Percentiles rank a stretch among this genome's conserved stretches.
Conservation (phyloP, 2,888 invertebrate species). For the Lomographa bimaculata region DNA sequence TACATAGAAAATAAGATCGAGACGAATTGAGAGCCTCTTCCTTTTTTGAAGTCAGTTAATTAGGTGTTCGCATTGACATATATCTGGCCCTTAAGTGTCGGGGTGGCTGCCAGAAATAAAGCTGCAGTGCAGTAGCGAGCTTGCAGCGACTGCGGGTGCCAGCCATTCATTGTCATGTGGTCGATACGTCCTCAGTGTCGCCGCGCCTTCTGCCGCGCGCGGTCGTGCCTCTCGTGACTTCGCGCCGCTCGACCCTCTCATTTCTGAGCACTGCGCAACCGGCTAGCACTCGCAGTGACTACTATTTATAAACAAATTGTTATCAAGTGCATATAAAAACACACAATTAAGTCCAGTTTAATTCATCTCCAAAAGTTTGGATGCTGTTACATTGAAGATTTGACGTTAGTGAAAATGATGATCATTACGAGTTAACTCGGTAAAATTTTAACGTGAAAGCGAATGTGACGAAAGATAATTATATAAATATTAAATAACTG, state of each 20-base stretch:
- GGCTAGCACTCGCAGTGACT: conserved; percentile 46
- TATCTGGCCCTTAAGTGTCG: no score
- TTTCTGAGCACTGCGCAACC: conserved; percentile 45
- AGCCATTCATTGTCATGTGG: conserved; percentile 68
- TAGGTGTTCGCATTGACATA: no score
- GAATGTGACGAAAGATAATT: conserved; percentile 46
- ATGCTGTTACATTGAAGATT: conserved; percentile 17
- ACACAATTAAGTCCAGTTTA: conserved; percentile 37
- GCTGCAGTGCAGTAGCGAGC: conserved; percentile 80
- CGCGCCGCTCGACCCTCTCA: conserved; percentile 26
- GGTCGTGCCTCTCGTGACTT: conserved; percentile 41
- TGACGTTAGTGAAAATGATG: conserved; percentile 40
- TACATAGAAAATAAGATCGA: no score
- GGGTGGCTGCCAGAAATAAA: conserved; percentile 79
- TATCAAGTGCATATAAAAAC: conserved; percentile 39
- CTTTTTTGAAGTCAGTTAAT: no score
- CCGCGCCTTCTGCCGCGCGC: conserved; percentile 59
- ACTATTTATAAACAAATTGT: conserved; percentile 68
- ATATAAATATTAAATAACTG: conserved; percentile 40
- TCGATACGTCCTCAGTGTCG: conserved; percentile 64
- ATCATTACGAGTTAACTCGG: conserved; percentile 39
- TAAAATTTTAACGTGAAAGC: conserved; percentile 45
- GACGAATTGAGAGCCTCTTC: no score
- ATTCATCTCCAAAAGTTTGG: conserved; percentile 35
- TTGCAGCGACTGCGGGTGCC: conserved; percentile 74